Evolutionary conservation across 2,888 invertebrate genomes (phyloP), one percentile per base, ranked within the genome.

Genomic region (Himalopsyche anomala): DNA sequence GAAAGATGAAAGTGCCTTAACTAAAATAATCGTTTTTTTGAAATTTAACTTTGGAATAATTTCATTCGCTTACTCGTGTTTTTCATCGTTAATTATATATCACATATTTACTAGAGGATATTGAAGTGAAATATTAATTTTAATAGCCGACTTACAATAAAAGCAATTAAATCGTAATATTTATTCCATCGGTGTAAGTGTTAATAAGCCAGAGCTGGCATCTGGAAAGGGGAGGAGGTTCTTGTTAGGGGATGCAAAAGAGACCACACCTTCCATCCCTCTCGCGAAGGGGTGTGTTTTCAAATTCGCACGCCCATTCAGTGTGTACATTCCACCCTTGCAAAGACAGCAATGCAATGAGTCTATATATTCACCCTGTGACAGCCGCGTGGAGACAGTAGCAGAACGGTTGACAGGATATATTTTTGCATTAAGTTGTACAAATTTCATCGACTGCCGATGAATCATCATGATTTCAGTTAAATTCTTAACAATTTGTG

Each of bases 181-280:
- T 74, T 38, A 38, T 38, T 74, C 74, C 74, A 38, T 15, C 15
- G 36, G 74, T 74, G 28, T 28, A 74, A 28, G 74, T 74, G 74
- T 74, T 74, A 74, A 74, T 69, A 74, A 74, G 74, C 38, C 74
- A 36, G 74, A 74, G 74, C 36, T 38, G 74, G 74, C 19, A 74
- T 74, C 28, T 74, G 74, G 74, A 74, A 74, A 74, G 74, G 74
- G 74, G 15, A 74, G 74, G 74, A 74, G 36, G 74, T 36, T 38
- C 74, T 74, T 74, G 74, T 74, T 74, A 74, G 74, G 74, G 74
- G 74, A 74, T 74, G 74, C 4, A 74, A 74, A 74, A 74, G 74
- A 74, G 74, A 74, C 74, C 74, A 74, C 36, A 74, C 74, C 74
- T 74, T 74, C 74, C 74, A 74, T 74, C 74, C 74, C 74, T 74